Evolutionary conservation across 1,140 invertebrate species (phyloP), one percentile per base, ranked within the genome.

Genomic region (Drosophila kepulauana): DNA sequence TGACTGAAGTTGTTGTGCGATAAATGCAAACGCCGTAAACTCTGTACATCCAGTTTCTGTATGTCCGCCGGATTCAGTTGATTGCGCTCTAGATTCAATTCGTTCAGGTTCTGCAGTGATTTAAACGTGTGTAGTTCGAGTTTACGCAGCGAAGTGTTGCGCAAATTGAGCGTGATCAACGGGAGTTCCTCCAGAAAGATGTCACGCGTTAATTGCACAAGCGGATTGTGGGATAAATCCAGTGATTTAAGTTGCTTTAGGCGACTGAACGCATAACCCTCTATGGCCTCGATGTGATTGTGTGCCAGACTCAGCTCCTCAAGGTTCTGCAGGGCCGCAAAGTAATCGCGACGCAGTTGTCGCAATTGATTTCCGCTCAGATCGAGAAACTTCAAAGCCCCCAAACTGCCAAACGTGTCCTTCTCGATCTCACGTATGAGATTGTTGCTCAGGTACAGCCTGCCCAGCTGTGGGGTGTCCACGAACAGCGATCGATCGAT

Each of bases 401-500:
- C 95, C 93, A 98, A 95, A 3, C 95, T 94, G 75, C 94, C 94
- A 89, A 98, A 98, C 8, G 97, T 95, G 20, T 94, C 95, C 84
- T 96, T 95, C 90, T 98, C 96, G 78, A 98, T 97, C 51, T 94
- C 93, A 5, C 95, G 94, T 78, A 98, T 97, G 10, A 94, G 95
- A 93, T 98, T 98, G 81, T 98, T 96, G 58, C 95, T 97, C 62
- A 98, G 92, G 93, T 97, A 97, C 2, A 98, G 93, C 57, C 96
- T 94, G 84, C 97, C 95, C 48, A 97, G 95, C 41, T 95, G 94
- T 4, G 95, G 88, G 11, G 97, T 93, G 93, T 97, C 97, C 54
- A 94, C 94, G 85, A 98, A 97, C 48, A 97, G 89, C 5, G 95
- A 94, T 5, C 94, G 94, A 59, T 96, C 95, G 16, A 98, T 93